These are phyloP conservation scores for Cyanistes caeruleus DNA, from an alignment of 2,113 vertebrate species.

Conservation along the genomic window DNA sequence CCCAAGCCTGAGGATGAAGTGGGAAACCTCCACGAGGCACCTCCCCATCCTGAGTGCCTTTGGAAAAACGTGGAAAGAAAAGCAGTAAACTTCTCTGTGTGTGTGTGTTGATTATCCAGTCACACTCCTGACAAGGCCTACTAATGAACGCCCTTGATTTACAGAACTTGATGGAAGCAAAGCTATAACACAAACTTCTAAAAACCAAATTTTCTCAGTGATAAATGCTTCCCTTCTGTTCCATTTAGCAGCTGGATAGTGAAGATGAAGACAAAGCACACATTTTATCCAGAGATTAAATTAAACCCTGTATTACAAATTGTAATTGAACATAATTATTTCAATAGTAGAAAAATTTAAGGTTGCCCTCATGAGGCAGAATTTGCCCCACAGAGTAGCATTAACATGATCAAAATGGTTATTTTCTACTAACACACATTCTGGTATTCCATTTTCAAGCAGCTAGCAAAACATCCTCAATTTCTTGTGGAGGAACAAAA, in stretches of 20 bases:
- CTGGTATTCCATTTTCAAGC: neutral
- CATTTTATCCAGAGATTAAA: neutral
- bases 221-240: slow-evolving; percentile 27
- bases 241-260: slow-evolving; percentile 14
- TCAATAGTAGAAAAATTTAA: slow-evolving; percentile 1
- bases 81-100: neutral
- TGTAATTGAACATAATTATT: slow-evolving; percentile 39
- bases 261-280: slow-evolving; percentile 38
- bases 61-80: neutral
- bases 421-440: neutral
- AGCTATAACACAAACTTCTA: neutral
- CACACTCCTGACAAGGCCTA: neutral
- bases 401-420: slow-evolving; percentile 9
- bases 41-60: neutral
- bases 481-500: slow-evolving; percentile 48
- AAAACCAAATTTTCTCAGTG: neutral
- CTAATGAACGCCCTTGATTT: neutral
- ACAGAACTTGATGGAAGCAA: neutral
- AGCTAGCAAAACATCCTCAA: slow-evolving; percentile 41
- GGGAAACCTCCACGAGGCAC: neutral
- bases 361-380: neutral
- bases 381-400: neutral
- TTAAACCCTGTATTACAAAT: slow-evolving; percentile 35
- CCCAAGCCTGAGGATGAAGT: neutral
- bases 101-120: neutral